A percentile compares a stretch with the other conserved stretches of the same genome.
Conservation (phyloP, 1,140 invertebrate species). For the Dendrolimus punctatus region DNA sequence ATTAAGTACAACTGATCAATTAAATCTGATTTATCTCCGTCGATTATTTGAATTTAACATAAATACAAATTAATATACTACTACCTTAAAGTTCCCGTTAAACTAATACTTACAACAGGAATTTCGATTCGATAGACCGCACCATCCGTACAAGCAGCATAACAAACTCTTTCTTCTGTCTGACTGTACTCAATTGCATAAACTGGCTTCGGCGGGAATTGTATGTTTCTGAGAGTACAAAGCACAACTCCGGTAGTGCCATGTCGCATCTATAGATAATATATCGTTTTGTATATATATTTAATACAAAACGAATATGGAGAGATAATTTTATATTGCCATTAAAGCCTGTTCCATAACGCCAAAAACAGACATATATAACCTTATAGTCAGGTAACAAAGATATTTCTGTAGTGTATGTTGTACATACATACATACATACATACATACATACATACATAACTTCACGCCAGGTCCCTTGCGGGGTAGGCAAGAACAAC, state of each 20-base stretch:
- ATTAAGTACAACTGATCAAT: too few species aligned
- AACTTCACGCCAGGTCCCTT: too few species aligned
- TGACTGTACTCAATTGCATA: conserved; percentile 48
- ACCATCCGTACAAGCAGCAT: conserved; percentile 53
- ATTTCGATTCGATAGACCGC: conserved; percentile 54
- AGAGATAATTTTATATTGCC: too few species aligned
- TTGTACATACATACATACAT: too few species aligned
- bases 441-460: too few species aligned
- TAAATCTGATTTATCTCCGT: too few species aligned
- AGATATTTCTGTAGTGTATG: not conserved
- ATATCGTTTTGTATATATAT: too few species aligned
- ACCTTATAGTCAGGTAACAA: not conserved
- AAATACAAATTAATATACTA: not conserved
- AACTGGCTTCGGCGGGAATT: conserved; percentile 56
- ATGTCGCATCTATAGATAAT: conserved; percentile 48
- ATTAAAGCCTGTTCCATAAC: too few species aligned
- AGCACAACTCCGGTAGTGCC: conserved; percentile 51
- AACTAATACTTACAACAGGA: conserved; percentile 34
- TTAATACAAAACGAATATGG: too few species aligned
- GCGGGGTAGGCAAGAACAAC: too few species aligned
- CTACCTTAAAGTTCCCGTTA: not conserved
- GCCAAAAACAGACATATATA: not conserved
- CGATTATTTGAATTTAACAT: too few species aligned
- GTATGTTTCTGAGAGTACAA: conserved; percentile 49
- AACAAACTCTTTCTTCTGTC: conserved; percentile 50